Evolutionary conservation across 2,113 vertebrate species (phyloP), one percentile per base, ranked within the genome.

Genomic region (Chaenogobius annularis): DNA sequence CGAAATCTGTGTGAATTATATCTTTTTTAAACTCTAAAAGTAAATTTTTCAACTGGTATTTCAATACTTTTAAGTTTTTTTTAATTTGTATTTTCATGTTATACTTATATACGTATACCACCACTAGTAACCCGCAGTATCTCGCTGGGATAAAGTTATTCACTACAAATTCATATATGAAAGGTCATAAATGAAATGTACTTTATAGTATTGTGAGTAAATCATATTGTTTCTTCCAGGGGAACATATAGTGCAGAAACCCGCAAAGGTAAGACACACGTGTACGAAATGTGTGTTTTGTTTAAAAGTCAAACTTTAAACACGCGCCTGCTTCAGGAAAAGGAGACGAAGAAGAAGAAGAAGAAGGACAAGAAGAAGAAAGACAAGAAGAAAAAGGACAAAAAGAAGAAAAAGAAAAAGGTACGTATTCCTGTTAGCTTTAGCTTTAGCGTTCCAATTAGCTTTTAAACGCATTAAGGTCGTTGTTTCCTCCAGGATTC

Each of bases 291-390:
- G 5, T 0, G 0, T 22, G 14, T 26, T 1, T 6, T 44, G 26
- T 54, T 5, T 3, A 31, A 23, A 13, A 66, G 17, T 47, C 31
- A 43, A 65, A 72, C 2, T 7, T 9, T 47, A 23, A 10, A 22
- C 13, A 5, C 37, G 7, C 7, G 37, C 6, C 37, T 40, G 7
- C 22, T 52, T 66, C 46, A 88, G 84, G 70, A 72, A 40, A 76
- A 80, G 22, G 75, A 79, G 48, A 76, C 70, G 0, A 74, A 83
- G 3, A 46, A 70, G 17, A 72, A 76, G 2, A 74, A 85, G 48
- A 80, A 84, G n/a, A 74, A 81, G 2, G 74, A 80, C 17, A 43
- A 85, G 6, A 74, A 81, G 19, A 12, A 80, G 2, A 44, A 83
- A 14, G 54, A 78, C 7, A 56, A 73, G 3, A 52, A 74, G 7